phyloP scores from a whole-genome alignment of 1,140 invertebrate species.

The Aphis gossypii region DNA sequence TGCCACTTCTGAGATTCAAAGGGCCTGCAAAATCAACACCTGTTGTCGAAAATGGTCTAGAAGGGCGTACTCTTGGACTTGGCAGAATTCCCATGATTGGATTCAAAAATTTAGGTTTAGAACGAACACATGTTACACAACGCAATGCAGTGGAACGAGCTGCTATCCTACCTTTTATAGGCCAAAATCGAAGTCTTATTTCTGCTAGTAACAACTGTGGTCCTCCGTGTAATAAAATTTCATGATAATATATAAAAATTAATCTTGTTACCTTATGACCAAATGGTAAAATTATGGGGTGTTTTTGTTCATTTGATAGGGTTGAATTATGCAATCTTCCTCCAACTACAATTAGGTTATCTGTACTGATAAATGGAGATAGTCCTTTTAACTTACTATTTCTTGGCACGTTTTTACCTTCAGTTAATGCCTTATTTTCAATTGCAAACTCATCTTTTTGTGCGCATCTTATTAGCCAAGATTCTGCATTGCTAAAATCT shows the following conservation, averaged over 20 bases:
- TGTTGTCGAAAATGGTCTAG: slow-evolving; percentile 24
- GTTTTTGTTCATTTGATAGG: background rate
- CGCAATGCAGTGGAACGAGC: background rate
- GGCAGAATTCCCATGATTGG: slow-evolving; percentile 2
- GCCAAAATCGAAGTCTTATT: background rate
- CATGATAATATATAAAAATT: background rate
- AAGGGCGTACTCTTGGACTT: background rate
- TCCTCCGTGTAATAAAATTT: background rate
- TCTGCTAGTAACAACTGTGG: background rate
- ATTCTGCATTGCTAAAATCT: no score
- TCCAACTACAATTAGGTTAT: background rate
- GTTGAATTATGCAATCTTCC: background rate
- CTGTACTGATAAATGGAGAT: background rate
- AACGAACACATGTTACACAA: slow-evolving; percentile 49
- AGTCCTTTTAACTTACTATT: background rate
- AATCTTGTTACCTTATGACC: background rate
- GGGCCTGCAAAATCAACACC: slow-evolving; percentile 44
- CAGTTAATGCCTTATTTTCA: no score
- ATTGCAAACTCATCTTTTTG: no score
- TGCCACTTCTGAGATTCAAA: background rate
- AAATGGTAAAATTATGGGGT: background rate
- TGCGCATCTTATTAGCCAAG: no score
- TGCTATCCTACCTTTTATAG: background rate
- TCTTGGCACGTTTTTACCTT: no score
- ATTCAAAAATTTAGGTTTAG: slow-evolving; percentile 15